These are phyloP conservation scores for Drosophila hydei DNA, from an alignment of 1,140 invertebrate genomes.

Conservation along the genomic window DNA sequence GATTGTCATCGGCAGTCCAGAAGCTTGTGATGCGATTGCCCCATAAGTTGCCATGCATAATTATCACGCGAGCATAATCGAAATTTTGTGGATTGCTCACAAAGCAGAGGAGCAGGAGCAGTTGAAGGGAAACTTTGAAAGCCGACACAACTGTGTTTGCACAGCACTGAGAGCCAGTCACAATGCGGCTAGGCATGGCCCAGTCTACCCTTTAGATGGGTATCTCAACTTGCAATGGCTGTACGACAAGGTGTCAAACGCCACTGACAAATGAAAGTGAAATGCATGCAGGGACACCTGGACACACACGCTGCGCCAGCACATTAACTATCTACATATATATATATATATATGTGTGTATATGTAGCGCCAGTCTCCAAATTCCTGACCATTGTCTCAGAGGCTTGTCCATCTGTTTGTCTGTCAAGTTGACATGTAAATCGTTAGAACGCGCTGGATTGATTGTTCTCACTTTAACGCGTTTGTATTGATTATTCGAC, in stretches of 20 bases:
- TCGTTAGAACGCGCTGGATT: slow-evolving; percentile 78
- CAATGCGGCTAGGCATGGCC: background rate
- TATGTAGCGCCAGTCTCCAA: slow-evolving; percentile 43
- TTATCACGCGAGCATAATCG: slow-evolving; percentile 75
- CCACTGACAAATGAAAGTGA: slow-evolving; percentile 79
- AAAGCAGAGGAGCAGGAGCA: background rate
- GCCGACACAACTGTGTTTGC: slow-evolving; percentile 69
- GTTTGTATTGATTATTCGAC: slow-evolving; percentile 44
- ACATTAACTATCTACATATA: background rate
- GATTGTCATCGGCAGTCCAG: slow-evolving; percentile 68
- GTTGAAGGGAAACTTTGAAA: slow-evolving; percentile 23
- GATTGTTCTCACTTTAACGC: slow-evolving; percentile 68
- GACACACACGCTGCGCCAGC: slow-evolving; percentile 61
- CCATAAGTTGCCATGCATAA: slow-evolving; percentile 65
- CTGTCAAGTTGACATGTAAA: slow-evolving; percentile 80
- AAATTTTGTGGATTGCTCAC: slow-evolving; percentile 31
- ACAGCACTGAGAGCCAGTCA: slow-evolving; percentile 10
- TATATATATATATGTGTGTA: background rate
- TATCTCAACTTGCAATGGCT: slow-evolving; percentile 53
- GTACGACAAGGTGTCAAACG: slow-evolving; percentile 73
- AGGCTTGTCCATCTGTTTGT: slow-evolving; percentile 25
- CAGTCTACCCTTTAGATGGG: slow-evolving; percentile 33
- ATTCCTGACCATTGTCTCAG: slow-evolving; percentile 17
- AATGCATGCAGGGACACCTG: slow-evolving; percentile 64
- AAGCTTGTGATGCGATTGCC: slow-evolving; percentile 58